Evolutionary conservation across 2,888 invertebrate species (phyloP).

Genomic region (Polymixis flavicincta): DNA sequence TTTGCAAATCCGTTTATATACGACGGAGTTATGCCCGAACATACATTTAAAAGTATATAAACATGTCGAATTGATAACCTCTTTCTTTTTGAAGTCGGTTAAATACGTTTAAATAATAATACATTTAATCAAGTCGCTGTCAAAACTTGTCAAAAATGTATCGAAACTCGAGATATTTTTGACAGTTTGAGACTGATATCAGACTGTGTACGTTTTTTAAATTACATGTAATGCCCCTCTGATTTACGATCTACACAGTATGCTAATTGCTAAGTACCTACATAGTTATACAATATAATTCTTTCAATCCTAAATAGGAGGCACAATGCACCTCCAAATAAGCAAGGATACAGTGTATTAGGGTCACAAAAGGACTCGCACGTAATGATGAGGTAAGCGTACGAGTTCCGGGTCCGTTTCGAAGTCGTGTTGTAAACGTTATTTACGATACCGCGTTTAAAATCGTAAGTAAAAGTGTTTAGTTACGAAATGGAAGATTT

Average conservation of each 20-base stretch:
- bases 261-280: neutral
- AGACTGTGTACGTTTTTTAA: too few species aligned
- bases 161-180: too few species aligned
- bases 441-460: constrained; percentile 44
- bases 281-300: constrained; percentile 43
- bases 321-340: constrained; percentile 37
- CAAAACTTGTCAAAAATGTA: too few species aligned
- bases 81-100: too few species aligned
- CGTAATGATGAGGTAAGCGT: constrained; percentile 53
- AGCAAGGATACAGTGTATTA: constrained; percentile 45
- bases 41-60: too few species aligned
- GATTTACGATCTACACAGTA: neutral
- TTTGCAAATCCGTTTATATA: too few species aligned
- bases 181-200: too few species aligned
- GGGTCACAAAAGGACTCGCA: constrained; percentile 53
- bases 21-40: too few species aligned
- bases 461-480: constrained; percentile 35
- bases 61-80: too few species aligned
- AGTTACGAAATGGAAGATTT: constrained; percentile 36
- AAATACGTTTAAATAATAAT: too few species aligned
- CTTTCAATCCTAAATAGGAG: constrained; percentile 20
- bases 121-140: too few species aligned
- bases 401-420: constrained; percentile 51
- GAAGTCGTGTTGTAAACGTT: constrained; percentile 32
- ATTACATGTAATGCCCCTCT: too few species aligned